Percentiles rank a stretch among this genome's conserved stretches.
Conservation (phyloP, 2,888 invertebrate genomes). For the Callimorpha dominula region DNA sequence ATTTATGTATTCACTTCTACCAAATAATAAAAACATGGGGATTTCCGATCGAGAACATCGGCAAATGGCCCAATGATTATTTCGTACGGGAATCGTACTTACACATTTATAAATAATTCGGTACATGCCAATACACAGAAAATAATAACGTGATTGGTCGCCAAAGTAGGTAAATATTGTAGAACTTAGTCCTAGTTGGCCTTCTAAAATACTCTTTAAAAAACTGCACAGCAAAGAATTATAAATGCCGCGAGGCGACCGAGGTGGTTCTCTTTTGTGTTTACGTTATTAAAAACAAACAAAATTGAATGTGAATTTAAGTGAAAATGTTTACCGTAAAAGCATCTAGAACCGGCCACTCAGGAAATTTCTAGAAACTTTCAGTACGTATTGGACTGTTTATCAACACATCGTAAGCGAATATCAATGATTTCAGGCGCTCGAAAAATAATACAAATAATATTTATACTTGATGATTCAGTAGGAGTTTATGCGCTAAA, state of each 20-base stretch:
- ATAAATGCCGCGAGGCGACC: neutral
- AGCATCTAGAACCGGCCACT: neutral
- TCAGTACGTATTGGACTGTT: neutral
- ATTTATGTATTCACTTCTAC: too few relatives aligned
- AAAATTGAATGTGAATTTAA: neutral
- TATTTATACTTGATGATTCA: conserved; percentile 7
- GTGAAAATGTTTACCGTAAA: neutral
- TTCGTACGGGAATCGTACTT: too few relatives aligned
- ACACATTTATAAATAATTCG: too few relatives aligned
- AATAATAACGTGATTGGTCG: too few relatives aligned
- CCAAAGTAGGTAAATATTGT: too few relatives aligned
- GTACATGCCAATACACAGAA: too few relatives aligned
- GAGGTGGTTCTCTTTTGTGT: neutral
- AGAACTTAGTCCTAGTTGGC: too few relatives aligned
- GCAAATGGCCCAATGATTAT: too few relatives aligned
- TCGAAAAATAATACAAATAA: neutral
- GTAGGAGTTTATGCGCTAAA: conserved; percentile 16
- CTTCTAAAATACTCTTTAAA: neutral
- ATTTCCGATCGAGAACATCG: too few relatives aligned
- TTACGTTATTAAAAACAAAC: neutral
- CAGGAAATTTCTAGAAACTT: neutral
- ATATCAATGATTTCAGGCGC: neutral
- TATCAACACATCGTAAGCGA: neutral
- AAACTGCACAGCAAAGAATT: neutral
- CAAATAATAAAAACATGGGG: too few relatives aligned